These are phyloP conservation scores for Helicoverpa zea DNA, from an alignment of 1,140 invertebrate genomes.

Conservation along the genomic window DNA sequence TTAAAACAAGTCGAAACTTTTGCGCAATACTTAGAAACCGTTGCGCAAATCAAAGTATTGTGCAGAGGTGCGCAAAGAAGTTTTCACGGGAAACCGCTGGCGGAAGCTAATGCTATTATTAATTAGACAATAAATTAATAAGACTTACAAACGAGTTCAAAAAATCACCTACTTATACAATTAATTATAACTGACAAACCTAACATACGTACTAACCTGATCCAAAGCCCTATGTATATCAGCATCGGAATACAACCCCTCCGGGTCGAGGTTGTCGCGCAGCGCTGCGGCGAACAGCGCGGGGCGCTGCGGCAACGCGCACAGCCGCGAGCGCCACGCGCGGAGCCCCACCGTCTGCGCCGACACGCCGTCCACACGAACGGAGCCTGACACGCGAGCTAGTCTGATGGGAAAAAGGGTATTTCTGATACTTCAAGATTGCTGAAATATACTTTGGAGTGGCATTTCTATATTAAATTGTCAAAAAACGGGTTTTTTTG, in stretches of 20 bases:
- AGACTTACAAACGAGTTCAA: too few species aligned
- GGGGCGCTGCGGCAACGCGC: conserved; percentile 92
- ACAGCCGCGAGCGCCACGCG: conserved; percentile 88
- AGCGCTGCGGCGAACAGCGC: conserved; percentile 90
- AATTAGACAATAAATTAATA: too few species aligned
- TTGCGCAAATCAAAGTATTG: too few species aligned
- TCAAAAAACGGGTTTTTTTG: background rate
- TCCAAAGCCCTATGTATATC: conserved; percentile 91
- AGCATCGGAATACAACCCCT: conserved; percentile 87
- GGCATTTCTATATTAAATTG: too few species aligned
- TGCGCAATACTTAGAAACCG: too few species aligned
- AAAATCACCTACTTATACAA: too few species aligned
- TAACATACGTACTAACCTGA: conserved; percentile 88
- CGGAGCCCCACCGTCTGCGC: conserved; percentile 87
- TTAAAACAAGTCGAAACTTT: too few species aligned
- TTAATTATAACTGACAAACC: background rate
- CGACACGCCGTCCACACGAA: conserved; percentile 89
- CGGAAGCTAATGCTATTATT: too few species aligned
- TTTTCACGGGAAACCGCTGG: too few species aligned
- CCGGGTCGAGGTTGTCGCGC: conserved; percentile 91
- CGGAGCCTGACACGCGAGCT: conserved; percentile 79
- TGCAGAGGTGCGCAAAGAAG: too few species aligned
- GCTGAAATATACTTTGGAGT: too few species aligned
- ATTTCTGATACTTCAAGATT: too few species aligned
- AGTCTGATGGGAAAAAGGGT: conserved; percentile 61